Evolutionary conservation across 2,888 invertebrate genomes (phyloP), one percentile per base, ranked within the genome.

Genomic region (Lydus trimaculatus): DNA sequence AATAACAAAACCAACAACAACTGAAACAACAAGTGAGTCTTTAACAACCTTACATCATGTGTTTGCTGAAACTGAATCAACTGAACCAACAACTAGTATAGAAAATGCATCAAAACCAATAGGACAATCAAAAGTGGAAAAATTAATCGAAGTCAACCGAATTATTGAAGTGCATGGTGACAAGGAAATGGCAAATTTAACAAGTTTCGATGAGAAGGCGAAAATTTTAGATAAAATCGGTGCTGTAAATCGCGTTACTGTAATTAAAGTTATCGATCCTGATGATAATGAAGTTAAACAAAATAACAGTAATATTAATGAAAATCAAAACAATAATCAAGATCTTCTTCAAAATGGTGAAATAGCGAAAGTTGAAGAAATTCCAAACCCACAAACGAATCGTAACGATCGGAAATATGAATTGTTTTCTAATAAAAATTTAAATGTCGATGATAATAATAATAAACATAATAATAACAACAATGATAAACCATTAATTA

Each of bases 101-200:
- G 72, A 75, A 62, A 70, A 86, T 5, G 81, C 86, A 13, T 80
- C 87, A 31, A 87, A 83, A 86, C 23, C 69, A 8, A 72, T 73
- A 31, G 59, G 67, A 48, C 79, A 80, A 31, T 65, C 68, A 1
- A 84, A 81, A 73, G 85, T 87, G 33, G 88, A 91, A 76, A 90
- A 90, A 82, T 79, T 92, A 20, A 90, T 91, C 71, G 91, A 91
- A 75, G 89, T 92, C 0, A 92, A 90, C 81, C 87, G 92, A 80
- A 89, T 91, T 33, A 90, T 91, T 3, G 91, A 92, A 85, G 89
- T 92, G 1, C 89, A 90, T 43, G 90, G 90, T 0, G 61, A 61
- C 25, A 90, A 91, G 81, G 87, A 89, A 79, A 89, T 89, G 36
- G 90, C 89, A 79, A 86, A 88, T 62, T 88, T 88, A 23, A 87